Conservation (phyloP, 2,888 invertebrate species). For the Bombylius major region DNA sequence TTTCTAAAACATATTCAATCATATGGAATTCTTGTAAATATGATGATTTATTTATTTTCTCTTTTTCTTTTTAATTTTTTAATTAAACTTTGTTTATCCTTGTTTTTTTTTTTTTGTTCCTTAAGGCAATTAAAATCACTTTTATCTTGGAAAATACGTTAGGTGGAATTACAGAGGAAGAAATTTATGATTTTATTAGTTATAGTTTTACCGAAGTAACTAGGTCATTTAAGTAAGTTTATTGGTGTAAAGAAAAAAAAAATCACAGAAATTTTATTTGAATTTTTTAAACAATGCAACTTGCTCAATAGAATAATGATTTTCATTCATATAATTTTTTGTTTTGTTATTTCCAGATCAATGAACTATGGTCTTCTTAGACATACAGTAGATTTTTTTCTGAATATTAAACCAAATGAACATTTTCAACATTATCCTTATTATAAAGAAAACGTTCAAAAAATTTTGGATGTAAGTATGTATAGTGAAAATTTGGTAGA, state of each 20-base stretch:
- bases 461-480: neutral
- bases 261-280: too few species aligned
- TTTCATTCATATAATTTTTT: neutral
- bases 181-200: slow-evolving; percentile 12
- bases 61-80: neutral
- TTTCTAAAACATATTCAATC: slow-evolving; percentile 6
- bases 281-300: too few species aligned
- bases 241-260: neutral
- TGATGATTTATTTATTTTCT: neutral
- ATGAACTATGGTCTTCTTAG: slow-evolving; percentile 6
- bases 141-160: slow-evolving; percentile 10
- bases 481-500: too few species aligned
- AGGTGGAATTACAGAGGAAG: slow-evolving; percentile 6
- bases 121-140: slow-evolving; percentile 12
- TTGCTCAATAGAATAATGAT: too few species aligned
- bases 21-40: slow-evolving; percentile 5
- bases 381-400: slow-evolving; percentile 12
- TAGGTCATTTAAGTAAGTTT: slow-evolving; percentile 4
- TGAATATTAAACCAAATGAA: slow-evolving; percentile 10
- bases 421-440: neutral
- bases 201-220: slow-evolving; percentile 9
- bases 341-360: neutral
- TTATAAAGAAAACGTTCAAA: neutral
- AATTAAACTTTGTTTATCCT: neutral
- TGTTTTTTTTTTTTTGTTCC: neutral